Percentiles rank a stretch among this genome's conserved stretches.
Evolutionary conservation across 1,140 invertebrate genomes (phyloP).

Genomic region (Drosophila bocki): DNA sequence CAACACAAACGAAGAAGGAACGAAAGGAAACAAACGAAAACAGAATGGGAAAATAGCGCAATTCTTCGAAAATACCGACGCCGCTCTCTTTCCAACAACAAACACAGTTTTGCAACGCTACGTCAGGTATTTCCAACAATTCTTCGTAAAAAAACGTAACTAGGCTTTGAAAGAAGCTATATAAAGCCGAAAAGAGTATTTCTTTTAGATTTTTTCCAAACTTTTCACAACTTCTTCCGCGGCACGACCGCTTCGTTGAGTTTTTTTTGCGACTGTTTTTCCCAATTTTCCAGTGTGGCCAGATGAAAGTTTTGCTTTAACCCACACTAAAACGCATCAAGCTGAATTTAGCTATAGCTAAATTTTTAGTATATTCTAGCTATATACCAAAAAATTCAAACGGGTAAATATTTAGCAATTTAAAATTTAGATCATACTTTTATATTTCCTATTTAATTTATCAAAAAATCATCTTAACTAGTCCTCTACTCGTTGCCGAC

Average conservation of each 20-base stretch:
- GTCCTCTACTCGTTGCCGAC: slow-evolving; percentile 87
- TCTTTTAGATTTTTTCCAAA: not conserved
- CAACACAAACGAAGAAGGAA: slow-evolving; percentile 15
- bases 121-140: not conserved
- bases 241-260: not conserved
- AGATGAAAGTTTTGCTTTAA: no score
- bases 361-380: no score
- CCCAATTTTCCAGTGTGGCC: no score
- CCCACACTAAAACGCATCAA: no score
- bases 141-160: not conserved
- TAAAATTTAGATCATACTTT: not conserved
- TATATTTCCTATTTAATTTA: not conserved
- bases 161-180: not conserved
- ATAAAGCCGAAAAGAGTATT: not conserved
- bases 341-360: no score
- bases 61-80: slow-evolving; percentile 21
- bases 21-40: slow-evolving; percentile 18
- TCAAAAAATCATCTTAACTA: slow-evolving; percentile 64
- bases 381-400: no score
- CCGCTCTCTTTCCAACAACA: slow-evolving; percentile 17
- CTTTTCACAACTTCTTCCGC: not conserved
- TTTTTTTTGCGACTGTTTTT: no score
- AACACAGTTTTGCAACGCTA: slow-evolving; percentile 10
- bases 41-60: slow-evolving; percentile 8
- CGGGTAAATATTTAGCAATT: no score